phyloP scores from a whole-genome alignment of 2,888 invertebrate species.

The Cheilosia grossa region DNA sequence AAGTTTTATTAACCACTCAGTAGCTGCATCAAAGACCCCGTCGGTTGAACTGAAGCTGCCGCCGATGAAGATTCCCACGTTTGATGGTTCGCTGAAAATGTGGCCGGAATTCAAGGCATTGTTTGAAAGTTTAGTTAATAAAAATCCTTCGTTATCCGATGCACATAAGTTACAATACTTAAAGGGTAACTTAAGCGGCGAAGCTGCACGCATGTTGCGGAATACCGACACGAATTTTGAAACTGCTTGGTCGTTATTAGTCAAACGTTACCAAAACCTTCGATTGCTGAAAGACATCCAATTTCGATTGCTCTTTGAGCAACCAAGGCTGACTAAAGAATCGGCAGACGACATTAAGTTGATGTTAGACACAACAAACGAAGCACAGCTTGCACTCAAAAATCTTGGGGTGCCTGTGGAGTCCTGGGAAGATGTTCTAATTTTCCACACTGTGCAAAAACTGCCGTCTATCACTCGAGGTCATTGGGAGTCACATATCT shows the following conservation, averaged over 20 bases:
- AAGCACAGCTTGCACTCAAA: constrained; percentile 5
- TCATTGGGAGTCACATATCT: constrained; percentile 15
- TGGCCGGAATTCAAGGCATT: too few relatives aligned
- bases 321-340: constrained; percentile 3
- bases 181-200: constrained; percentile 1
- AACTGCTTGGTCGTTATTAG: neutral
- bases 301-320: constrained; percentile 3
- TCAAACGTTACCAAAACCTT: constrained; percentile 12
- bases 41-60: too few relatives aligned
- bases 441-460: constrained; percentile 19
- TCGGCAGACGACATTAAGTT: neutral
- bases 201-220: neutral
- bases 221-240: neutral
- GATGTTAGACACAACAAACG: constrained; percentile 15
- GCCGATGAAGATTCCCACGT: too few relatives aligned
- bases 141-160: too few relatives aligned
- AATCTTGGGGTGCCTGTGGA: constrained; percentile 21
- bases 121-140: too few relatives aligned
- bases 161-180: neutral
- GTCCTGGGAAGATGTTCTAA: constrained; percentile 34
- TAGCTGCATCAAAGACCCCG: too few relatives aligned
- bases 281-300: constrained; percentile 13
- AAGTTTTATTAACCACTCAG: too few relatives aligned
- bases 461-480: neutral
- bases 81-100: too few relatives aligned